phyloP scores from a whole-genome alignment of 2,888 invertebrate species.

The Meiosimyza platycephala region DNA sequence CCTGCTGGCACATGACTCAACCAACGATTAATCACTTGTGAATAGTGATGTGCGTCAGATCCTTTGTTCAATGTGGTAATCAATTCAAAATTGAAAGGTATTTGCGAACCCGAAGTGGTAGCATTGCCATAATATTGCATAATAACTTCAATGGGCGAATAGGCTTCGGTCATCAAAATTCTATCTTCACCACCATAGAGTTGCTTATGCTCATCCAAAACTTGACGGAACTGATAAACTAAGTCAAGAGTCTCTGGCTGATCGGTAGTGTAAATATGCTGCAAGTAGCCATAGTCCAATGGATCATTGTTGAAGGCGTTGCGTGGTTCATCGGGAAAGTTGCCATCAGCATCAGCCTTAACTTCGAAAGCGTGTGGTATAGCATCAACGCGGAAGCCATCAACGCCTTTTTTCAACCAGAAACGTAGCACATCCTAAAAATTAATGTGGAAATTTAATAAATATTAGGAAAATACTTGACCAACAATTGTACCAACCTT shows the following conservation, averaged over 20 bases:
- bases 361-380: constrained; percentile 67
- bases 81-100: constrained; percentile 77
- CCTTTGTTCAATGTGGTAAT: constrained; percentile 69
- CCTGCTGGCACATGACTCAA: constrained; percentile 72
- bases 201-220: constrained; percentile 68
- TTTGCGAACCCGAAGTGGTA: constrained; percentile 69
- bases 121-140: constrained; percentile 73
- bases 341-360: constrained; percentile 53
- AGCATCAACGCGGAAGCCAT: constrained; percentile 81
- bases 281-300: constrained; percentile 69
- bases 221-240: constrained; percentile 70
- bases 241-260: constrained; percentile 72
- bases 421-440: constrained; percentile 72
- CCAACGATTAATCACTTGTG: constrained; percentile 71
- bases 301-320: constrained; percentile 67
- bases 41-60: constrained; percentile 70
- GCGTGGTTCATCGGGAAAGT: constrained; percentile 69
- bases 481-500: constrained; percentile 62
- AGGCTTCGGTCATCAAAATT: constrained; percentile 74
- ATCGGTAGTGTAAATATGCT: constrained; percentile 73
- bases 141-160: constrained; percentile 70
- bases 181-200: constrained; percentile 63
- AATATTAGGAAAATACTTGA: constrained; percentile 48
- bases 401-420: constrained; percentile 84
- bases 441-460: not conserved